These are phyloP conservation scores for Peromyscus nudipes DNA, from an alignment of 2,797 vertebrate species.

Conservation along the genomic window DNA sequence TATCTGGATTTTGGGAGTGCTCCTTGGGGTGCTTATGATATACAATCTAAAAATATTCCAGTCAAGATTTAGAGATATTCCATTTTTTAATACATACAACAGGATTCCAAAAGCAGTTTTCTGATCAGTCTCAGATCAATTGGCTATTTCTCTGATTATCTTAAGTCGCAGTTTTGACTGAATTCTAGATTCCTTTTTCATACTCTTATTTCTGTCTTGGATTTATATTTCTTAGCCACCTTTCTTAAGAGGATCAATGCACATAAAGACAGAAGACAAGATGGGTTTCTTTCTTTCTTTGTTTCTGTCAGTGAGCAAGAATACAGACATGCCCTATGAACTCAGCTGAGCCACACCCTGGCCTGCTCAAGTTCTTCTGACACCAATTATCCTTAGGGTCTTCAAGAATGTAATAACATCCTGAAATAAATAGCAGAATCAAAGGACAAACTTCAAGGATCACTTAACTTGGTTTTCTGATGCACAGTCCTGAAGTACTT, in stretches of 20 bases:
- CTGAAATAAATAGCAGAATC: neutral
- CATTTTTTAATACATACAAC: neutral
- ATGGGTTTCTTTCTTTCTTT: neutral
- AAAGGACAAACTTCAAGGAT: neutral
- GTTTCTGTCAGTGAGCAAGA: neutral
- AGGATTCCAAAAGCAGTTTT: neutral
- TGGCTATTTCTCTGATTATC: neutral
- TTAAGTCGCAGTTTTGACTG: neutral
- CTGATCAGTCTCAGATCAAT: neutral
- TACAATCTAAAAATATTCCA: neutral
- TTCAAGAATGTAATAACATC: neutral
- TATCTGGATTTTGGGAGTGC: neutral
- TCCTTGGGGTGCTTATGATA: too few species aligned
- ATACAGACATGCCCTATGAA: neutral
- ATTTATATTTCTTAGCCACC: neutral
- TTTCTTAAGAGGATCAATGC: neutral
- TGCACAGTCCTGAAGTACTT: slow-evolving; percentile 9
- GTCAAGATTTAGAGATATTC: neutral
- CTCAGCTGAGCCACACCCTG: neutral
- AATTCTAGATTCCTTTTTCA: neutral
- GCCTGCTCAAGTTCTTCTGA: neutral
- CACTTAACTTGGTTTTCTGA: neutral
- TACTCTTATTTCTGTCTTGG: neutral
- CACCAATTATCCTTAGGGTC: neutral
- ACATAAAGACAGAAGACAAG: neutral